These are phyloP conservation scores for Parambassis ranga DNA, from an alignment of 2,797 vertebrate species.

Conservation along the genomic window DNA sequence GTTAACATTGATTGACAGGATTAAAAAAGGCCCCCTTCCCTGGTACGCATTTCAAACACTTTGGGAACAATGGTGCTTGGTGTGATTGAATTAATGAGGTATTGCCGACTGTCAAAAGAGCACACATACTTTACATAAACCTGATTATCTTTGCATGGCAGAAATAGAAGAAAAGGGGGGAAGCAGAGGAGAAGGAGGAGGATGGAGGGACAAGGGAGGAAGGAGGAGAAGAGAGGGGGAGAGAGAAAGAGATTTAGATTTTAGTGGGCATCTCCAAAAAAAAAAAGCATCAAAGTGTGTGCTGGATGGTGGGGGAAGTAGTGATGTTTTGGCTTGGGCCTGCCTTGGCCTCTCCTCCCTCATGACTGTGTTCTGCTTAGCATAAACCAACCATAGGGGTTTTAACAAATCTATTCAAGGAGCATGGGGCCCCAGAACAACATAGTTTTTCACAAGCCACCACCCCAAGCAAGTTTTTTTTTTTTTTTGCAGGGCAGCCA, in stretches of 20 bases:
- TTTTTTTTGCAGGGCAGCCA: conserved; percentile 62
- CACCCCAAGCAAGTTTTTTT: conserved; percentile 81
- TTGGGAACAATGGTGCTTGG: conserved; percentile 96
- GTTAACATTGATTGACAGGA: conserved; percentile 99
- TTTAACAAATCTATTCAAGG: conserved; percentile 97
- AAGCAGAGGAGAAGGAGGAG: conserved; percentile 77
- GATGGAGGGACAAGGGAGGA: conserved; percentile 66
- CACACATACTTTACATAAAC: conserved; percentile 99
- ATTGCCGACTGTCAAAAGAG: conserved; percentile 99
- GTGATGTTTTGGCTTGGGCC: conserved; percentile 84
- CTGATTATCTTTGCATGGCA: conserved; percentile 99
- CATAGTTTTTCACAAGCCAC: conserved; percentile 85
- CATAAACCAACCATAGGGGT: conserved; percentile 88
- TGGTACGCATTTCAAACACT: conserved; percentile 99
- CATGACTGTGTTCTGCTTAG: conserved; percentile 85
- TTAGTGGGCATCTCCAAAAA: conserved; percentile 81
- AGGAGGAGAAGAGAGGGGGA: conserved; percentile 40
- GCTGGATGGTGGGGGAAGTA: conserved; percentile 64
- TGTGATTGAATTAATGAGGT: conserved; percentile 99
- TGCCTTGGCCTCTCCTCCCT: conserved; percentile 82
- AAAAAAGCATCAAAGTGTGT: conserved; percentile 83
- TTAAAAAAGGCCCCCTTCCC: conserved; percentile 94
- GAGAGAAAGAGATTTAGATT: conserved; percentile 79
- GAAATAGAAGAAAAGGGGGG: conserved; percentile 85
- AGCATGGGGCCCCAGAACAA: conserved; percentile 81